Evolutionary conservation across 2,113 vertebrate species (phyloP), one percentile per base, ranked within the genome.

Genomic region (Colaptes auratus): DNA sequence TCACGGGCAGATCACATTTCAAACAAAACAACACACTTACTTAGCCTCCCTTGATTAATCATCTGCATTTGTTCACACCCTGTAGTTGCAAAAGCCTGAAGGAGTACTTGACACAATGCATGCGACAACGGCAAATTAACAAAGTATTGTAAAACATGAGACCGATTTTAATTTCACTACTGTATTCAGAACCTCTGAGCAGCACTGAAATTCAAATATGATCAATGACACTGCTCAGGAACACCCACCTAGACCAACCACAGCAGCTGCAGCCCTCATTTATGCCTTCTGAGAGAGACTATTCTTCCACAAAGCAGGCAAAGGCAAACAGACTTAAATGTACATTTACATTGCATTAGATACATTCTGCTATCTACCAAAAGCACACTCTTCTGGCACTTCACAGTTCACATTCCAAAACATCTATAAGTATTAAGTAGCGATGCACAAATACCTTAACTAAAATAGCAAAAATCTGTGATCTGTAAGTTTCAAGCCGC

Each of bases 351-450:
- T 30, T 15, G 27, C 18, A 27, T 25, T 15, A 55, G 25, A 55
- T 30, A 56, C 8, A 30, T 31, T 56, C 27, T 56, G 30, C 9
- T 3, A 56, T 12, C 36, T 36, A 67, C 4, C 8, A 75, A 15
- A 44, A 48, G 4, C 2, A 28, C 25, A 4, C 1, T 55, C 28
- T 19, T 27, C 19, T 3, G 24, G 15, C 10, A 39, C 27, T 39
- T 48, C 46, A 27, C n/a, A 53, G 4, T 30, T 46, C 73, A 50
- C 12, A 9, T 82, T 39, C 25, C 19, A 74, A 75, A 72, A 16
- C 30, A 56, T 0, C 10, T 23, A 14, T 1, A 4, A 15, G 3
- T 4, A 67, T 0, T 1, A 67, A 9, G 1, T 1, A 7, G 6
- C 35, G 74, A 24, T 7, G 4, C 25, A 23, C 20, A 25, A 42